Conservation (phyloP, 2,113 vertebrate genomes). For the Actenoides lindsayi region DNA sequence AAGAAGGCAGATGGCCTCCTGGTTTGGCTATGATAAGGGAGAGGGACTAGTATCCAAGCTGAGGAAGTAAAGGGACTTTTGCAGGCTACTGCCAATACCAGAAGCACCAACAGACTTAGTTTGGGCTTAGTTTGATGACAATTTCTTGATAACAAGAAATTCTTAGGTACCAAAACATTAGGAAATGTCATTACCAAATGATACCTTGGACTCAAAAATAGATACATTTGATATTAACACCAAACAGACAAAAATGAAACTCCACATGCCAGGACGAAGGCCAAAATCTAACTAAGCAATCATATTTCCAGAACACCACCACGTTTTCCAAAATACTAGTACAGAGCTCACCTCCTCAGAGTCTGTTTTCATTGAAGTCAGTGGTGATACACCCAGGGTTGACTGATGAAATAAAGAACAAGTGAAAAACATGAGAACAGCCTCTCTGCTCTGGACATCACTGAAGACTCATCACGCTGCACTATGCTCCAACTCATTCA, state of each 20-base stretch:
- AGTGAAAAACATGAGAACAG: not conserved
- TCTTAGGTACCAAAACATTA: not conserved
- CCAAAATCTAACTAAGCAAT: not conserved
- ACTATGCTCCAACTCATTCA: not conserved
- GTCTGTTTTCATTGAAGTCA: not conserved
- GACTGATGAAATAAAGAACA: not conserved
- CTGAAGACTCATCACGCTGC: rapidly evolving
- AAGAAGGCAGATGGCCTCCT: not conserved
- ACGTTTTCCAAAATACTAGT: not conserved
- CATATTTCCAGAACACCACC: not conserved
- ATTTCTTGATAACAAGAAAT: not conserved
- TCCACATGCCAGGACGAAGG: not conserved
- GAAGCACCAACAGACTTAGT: not conserved
- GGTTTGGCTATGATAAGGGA: not conserved
- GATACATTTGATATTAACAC: not conserved
- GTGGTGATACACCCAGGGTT: not conserved
- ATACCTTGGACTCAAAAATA: not conserved
- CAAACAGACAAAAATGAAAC: not conserved
- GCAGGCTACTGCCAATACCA: not conserved
- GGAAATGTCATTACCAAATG: not conserved
- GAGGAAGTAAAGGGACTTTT: not conserved
- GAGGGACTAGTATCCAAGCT: not conserved
- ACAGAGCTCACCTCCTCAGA: not conserved
- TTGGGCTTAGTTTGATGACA: not conserved
- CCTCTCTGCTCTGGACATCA: not conserved